Base-by-base conservation (phyloP, 2,113 vertebrate species). In the Megaleporinus macrocephalus region DNA sequence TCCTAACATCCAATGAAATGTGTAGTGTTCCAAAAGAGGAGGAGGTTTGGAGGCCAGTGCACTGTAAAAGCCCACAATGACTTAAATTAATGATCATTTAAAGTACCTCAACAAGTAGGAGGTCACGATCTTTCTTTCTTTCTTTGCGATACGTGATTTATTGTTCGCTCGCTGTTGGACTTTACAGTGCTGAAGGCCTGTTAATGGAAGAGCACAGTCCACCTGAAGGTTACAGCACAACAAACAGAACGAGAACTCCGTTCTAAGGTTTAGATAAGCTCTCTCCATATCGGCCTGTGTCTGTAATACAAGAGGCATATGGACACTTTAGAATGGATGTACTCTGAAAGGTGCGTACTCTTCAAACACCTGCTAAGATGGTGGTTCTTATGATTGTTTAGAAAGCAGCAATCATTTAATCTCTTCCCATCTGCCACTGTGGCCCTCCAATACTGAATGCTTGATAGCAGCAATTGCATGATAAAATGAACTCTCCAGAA, bases 391-490 rank as follows among this genome's bases (percentile, higher is more conserved):
- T 75, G 61, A 55, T 55, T 73, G 47, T 70, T 68, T 20, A 73
- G 26, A 69, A 76, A 75, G 73, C 72, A 81, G 72, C 73, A 81
- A 62, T 59, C 73, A 29, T 59, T 65, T 74, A 65, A 79, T 79
- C 65, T 81, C 83, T 69, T 80, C 61, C 80, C 63, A 83, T 79
- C 80, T 62, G 79, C 85, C 76, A 80, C 68, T 84, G 62, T 75
- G 79, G 63, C 78, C 80, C 86, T 86, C 76, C 87, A 90, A 90
- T 87, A 89, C 89, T 90, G 87, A 92, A 90, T 87, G 88, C 83
- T 90, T 84, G 88, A 87, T 93, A 93, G 93, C 94, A 94, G 93
- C 93, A 91, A 86, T 90, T 83, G 92, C 87, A 89, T 89, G 84
- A 83, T 83, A 86, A 85, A 90, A 80, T 78, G 26, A 85, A 84